These are phyloP conservation scores for Herpetotheres cachinnans DNA, from an alignment of 2,113 vertebrate genomes.

Conservation along the genomic window DNA sequence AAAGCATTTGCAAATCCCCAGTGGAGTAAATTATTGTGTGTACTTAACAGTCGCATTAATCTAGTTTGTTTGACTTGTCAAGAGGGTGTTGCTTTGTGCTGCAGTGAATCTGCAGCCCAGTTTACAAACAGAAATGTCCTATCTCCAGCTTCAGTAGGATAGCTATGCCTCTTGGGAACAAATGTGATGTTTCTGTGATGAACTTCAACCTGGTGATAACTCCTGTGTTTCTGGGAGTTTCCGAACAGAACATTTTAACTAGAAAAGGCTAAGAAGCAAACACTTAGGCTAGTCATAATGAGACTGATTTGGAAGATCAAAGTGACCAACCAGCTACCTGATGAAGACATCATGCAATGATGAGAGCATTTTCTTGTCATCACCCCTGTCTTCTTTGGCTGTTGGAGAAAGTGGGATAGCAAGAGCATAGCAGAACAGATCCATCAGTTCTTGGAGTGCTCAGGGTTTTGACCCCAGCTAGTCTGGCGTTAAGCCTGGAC, in stretches of 20 bases:
- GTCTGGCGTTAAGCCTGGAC: not conserved
- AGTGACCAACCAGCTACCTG: not conserved
- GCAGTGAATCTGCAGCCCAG: not conserved
- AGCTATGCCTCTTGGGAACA: not conserved
- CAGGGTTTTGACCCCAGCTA: not conserved
- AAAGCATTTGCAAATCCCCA: not conserved
- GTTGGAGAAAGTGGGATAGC: not conserved
- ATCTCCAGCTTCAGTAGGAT: not conserved
- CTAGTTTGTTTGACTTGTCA: not conserved
- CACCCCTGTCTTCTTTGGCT: not conserved
- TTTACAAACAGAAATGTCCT: not conserved
- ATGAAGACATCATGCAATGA: not conserved
- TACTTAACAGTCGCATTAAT: constrained; percentile 14
- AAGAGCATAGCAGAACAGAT: not conserved
- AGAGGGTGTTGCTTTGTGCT: not conserved
- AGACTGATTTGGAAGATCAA: not conserved
- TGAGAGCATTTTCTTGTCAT: not conserved
- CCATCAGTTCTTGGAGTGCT: not conserved
- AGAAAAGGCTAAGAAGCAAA: not conserved
- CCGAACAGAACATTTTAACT: not conserved
- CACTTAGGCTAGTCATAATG: not conserved
- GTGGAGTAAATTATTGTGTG: not conserved
- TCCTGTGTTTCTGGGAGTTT: not conserved
- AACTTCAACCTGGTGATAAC: not conserved
- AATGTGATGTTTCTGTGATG: not conserved